Evolutionary conservation across 2,888 invertebrate genomes (phyloP).

Genomic region (Zelleria hepariella): DNA sequence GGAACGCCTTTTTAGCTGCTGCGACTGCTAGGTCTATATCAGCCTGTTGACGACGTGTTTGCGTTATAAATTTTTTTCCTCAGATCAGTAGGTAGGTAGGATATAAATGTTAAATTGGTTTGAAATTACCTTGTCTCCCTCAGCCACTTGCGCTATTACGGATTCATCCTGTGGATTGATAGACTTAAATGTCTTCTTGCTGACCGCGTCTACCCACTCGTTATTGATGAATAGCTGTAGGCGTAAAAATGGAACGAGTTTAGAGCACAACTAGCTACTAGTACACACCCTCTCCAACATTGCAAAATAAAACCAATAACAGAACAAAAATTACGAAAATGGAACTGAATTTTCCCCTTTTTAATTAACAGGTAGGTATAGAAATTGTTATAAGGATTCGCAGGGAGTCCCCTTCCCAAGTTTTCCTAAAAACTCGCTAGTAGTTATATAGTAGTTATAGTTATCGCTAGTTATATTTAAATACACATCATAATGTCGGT

Average conservation of each 20-base stretch:
- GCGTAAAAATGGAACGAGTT: not conserved
- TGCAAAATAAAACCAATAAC: not conserved
- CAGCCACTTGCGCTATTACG: constrained; percentile 81
- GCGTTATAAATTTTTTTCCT: too few species aligned
- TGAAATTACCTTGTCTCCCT: constrained; percentile 86
- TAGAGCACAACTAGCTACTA: not conserved
- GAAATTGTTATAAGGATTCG: not conserved
- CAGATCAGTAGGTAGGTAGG: too few species aligned
- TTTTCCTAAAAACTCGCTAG: too few species aligned
- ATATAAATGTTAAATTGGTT: too few species aligned
- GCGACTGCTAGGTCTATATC: constrained; percentile 86
- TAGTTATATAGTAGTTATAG: not conserved
- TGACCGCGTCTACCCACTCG: constrained; percentile 82
- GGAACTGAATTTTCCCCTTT: too few species aligned
- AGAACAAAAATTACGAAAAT: not conserved
- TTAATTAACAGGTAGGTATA: not conserved
- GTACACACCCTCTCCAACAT: not conserved
- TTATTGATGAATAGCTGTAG: constrained; percentile 84
- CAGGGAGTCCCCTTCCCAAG: too few species aligned
- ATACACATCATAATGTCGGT: not conserved
- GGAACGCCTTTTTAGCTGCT: constrained; percentile 85
- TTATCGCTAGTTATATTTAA: not conserved
- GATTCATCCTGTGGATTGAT: constrained; percentile 85
- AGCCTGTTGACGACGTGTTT: constrained; percentile 61
- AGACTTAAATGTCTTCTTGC: constrained; percentile 87